Evolutionary conservation across 2,113 vertebrate genomes (phyloP).

Genomic region (Nyctereutes procyonoides): DNA sequence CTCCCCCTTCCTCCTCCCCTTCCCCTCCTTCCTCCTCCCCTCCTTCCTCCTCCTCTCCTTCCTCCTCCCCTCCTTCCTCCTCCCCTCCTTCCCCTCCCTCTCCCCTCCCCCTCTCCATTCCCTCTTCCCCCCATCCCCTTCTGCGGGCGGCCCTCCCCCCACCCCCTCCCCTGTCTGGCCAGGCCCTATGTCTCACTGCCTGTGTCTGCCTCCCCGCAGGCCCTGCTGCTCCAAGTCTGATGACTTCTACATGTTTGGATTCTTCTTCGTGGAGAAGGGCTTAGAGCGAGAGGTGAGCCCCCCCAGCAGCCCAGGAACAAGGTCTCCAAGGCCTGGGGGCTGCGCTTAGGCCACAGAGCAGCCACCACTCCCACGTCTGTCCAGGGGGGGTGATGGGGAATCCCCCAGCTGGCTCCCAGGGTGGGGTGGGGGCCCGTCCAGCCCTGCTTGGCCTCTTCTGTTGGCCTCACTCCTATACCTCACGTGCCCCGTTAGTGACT

Average conservation of each 20-base stretch:
- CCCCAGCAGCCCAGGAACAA: fast-evolving
- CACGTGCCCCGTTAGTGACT: fast-evolving
- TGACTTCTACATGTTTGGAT: conserved; percentile 90
- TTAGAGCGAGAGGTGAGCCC: conserved; percentile 94
- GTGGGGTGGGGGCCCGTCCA: fast-evolving
- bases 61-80: no score
- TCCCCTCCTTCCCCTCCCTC: no score
- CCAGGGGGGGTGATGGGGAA: fast-evolving
- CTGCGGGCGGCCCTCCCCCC: background rate
- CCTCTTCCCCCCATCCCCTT: no score
- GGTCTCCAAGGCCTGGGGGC: background rate
- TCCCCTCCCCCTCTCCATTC: no score
- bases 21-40: no score
- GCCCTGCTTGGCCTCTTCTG: background rate
- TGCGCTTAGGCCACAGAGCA: background rate
- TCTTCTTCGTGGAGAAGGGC: conserved; percentile 94
- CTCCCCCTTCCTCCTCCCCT: background rate
- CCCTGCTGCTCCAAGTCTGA: conserved; percentile 93
- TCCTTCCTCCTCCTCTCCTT: no score
- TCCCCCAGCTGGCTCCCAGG: background rate
- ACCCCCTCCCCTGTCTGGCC: no score
- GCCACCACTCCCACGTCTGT: background rate
- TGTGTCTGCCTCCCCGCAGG: conserved; percentile 79
- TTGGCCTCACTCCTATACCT: background rate
- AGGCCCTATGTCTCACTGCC: background rate